phyloP scores from a whole-genome alignment of 1,140 invertebrate species.

The Drosophila insularis region DNA sequence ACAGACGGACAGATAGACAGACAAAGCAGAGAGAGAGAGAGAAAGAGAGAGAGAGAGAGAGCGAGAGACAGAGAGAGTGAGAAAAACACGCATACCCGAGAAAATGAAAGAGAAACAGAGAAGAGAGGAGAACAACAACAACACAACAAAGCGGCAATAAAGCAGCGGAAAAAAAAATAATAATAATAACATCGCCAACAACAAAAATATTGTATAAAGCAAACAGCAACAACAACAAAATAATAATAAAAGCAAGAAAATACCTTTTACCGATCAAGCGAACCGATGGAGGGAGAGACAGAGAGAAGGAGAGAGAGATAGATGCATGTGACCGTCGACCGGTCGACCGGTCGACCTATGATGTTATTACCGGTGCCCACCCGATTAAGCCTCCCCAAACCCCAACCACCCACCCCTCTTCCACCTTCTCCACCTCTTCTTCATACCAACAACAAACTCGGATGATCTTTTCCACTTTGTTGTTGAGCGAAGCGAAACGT shows the following conservation, averaged over 20 bases:
- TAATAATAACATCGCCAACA: constrained; percentile 49
- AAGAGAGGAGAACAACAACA: constrained; percentile 31
- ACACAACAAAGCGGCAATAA: constrained; percentile 47
- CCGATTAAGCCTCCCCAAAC: constrained; percentile 3
- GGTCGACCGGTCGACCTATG: constrained; percentile 69
- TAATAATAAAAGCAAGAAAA: constrained; percentile 43
- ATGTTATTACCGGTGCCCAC: constrained; percentile 66
- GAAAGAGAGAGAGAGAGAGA: background rate
- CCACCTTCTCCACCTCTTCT: background rate
- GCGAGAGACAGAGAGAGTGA: constrained; percentile 23
- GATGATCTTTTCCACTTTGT: constrained; percentile 20
- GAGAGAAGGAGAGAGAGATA: background rate
- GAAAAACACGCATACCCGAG: constrained; percentile 12
- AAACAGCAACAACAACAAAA: constrained; percentile 32
- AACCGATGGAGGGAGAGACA: constrained; percentile 18
- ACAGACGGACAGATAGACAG: constrained; percentile 26
- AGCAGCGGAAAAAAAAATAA: constrained; percentile 45
- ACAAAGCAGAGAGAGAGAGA: constrained; percentile 7
- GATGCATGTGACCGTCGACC: constrained; percentile 58
- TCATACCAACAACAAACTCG: background rate
- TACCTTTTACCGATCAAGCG: constrained; percentile 48
- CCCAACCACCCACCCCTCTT: background rate
- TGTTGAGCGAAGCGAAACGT: constrained; percentile 56
- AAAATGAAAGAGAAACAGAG: background rate
- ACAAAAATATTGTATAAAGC: constrained; percentile 57